Evolutionary conservation across 1,140 invertebrate genomes (phyloP).

Genomic region (Popillia japonica): DNA sequence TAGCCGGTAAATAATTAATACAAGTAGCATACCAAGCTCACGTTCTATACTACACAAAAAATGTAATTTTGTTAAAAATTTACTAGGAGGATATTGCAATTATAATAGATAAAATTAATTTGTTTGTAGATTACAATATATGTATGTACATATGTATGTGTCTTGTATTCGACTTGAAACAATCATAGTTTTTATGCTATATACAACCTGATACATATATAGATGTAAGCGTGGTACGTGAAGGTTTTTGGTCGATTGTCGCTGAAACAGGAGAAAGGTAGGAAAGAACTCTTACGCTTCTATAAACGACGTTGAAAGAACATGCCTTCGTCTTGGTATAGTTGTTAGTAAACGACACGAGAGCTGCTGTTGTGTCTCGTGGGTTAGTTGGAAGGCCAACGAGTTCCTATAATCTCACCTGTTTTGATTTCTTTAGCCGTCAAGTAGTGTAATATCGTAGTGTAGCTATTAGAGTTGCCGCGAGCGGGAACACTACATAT

Average conservation of each 20-base stretch:
- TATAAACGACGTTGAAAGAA: not conserved
- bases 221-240: not conserved
- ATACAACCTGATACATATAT: not conserved
- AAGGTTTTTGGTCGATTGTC: slow-evolving; percentile 12
- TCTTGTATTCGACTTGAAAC: not conserved
- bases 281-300: not conserved
- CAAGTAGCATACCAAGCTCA: too few species aligned
- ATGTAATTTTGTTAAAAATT: too few species aligned
- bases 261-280: slow-evolving; percentile 9
- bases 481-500: slow-evolving; percentile 1
- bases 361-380: slow-evolving; percentile 24
- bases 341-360: not conserved
- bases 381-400: slow-evolving; percentile 32
- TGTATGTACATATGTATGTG: too few species aligned
- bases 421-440: slow-evolving; percentile 23
- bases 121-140: too few species aligned
- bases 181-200: not conserved
- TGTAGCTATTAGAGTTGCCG: not conserved
- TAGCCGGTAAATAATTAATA: too few species aligned
- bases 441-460: not conserved
- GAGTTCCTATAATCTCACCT: slow-evolving; percentile 23
- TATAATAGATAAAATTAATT: too few species aligned
- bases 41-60: too few species aligned
- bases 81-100: too few species aligned
- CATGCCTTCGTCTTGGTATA: not conserved